Evolutionary conservation across 2,113 vertebrate species (phyloP).

Genomic region (Chelonoidis abingdonii): DNA sequence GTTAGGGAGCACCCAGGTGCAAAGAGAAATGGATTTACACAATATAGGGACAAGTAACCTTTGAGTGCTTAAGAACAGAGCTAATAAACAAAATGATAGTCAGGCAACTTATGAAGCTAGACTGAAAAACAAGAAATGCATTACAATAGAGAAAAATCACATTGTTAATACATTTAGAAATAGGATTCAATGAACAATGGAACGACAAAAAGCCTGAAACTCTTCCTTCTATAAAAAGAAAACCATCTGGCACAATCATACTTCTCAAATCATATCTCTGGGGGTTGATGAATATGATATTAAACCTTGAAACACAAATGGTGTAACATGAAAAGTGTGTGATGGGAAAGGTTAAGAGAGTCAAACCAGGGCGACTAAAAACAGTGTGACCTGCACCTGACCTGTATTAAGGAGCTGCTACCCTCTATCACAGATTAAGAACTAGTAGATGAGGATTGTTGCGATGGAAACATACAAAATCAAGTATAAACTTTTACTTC

Average conservation of each 20-base stretch:
- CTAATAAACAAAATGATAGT: not conserved
- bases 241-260: not conserved
- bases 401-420: not conserved
- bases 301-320: not conserved
- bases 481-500: fast-evolving
- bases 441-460: not conserved
- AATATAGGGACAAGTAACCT: not conserved
- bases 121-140: not conserved
- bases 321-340: not conserved
- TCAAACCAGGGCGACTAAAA: not conserved
- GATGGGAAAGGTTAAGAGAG: not conserved
- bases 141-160: not conserved
- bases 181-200: not conserved
- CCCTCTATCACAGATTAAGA: not conserved
- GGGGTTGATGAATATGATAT: not conserved
- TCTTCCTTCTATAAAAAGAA: not conserved
- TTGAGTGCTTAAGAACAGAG: not conserved
- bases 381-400: not conserved
- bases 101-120: not conserved
- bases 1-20: not conserved
- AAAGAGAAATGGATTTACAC: not conserved
- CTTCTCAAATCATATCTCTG: not conserved
- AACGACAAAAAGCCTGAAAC: not conserved
- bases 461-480: not conserved
- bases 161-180: not conserved